phyloP scores from a whole-genome alignment of 2,888 invertebrate species.

The Patella ulyssiponensis region DNA sequence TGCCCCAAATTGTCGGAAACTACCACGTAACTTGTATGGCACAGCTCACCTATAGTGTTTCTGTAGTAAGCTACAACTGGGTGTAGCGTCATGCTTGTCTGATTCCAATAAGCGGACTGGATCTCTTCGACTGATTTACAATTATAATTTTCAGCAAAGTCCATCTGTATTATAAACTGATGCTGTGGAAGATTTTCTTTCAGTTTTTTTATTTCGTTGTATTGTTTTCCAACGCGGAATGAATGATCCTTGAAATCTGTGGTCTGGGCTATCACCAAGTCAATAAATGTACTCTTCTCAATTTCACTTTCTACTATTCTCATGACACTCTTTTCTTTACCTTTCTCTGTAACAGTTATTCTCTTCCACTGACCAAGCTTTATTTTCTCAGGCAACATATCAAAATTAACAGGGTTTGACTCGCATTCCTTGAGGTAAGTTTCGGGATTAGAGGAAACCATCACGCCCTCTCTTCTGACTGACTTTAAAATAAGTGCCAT shows the following conservation, averaged over 20 bases:
- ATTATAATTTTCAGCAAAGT: slow-evolving; percentile 39
- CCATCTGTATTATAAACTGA: slow-evolving; percentile 39
- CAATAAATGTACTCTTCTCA: slow-evolving; percentile 16
- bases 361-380: slow-evolving; percentile 23
- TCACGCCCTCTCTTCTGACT: not conserved
- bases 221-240: slow-evolving; percentile 27
- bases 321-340: slow-evolving; percentile 19
- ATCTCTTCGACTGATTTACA: slow-evolving; percentile 37
- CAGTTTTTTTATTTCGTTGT: slow-evolving; percentile 24
- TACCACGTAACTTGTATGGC: slow-evolving; percentile 29
- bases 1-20: slow-evolving; percentile 40
- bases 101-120: slow-evolving; percentile 43
- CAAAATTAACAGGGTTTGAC: no score
- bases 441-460: not conserved
- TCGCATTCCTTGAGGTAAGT: not conserved
- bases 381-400: not conserved
- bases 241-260: slow-evolving; percentile 31
- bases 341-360: slow-evolving; percentile 13
- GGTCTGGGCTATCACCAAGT: not conserved
- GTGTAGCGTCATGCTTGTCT: slow-evolving; percentile 37
- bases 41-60: not conserved
- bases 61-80: slow-evolving; percentile 37
- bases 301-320: slow-evolving; percentile 10
- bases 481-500: not conserved
- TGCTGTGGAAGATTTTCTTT: slow-evolving; percentile 32